These are phyloP conservation scores for Diuraphis noxia DNA, from an alignment of 1,140 invertebrate genomes.

Conservation along the genomic window DNA sequence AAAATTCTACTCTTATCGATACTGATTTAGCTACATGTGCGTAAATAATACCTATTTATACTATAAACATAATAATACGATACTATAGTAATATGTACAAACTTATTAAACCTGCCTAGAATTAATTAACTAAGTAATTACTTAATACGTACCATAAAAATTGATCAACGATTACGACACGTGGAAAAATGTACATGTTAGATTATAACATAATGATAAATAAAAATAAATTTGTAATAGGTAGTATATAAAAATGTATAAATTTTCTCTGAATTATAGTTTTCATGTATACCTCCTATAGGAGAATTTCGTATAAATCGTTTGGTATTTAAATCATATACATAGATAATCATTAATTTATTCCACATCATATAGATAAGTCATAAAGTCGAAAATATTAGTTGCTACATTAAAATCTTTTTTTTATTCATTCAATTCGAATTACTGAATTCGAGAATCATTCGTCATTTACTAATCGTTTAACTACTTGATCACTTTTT, in stretches of 20 bases:
- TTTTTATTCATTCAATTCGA: neutral
- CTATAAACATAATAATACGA: neutral
- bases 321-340: neutral
- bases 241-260: neutral
- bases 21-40: neutral
- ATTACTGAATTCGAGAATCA: too few species aligned
- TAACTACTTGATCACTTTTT: too few species aligned
- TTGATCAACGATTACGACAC: neutral
- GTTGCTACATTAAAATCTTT: neutral
- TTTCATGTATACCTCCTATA: neutral
- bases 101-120: neutral
- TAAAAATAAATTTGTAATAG: neutral
- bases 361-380: neutral
- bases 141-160: slow-evolving; percentile 5
- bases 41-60: neutral
- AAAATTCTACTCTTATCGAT: slow-evolving; percentile 3
- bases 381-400: too few species aligned
- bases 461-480: too few species aligned
- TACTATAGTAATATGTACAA: neutral
- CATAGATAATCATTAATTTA: neutral
- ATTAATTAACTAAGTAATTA: neutral
- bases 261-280: neutral
- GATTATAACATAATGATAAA: neutral
- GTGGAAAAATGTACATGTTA: neutral
- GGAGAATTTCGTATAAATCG: neutral